Base-by-base conservation (phyloP, 1,140 invertebrate genomes). In the Platorchestia sp. region DNA sequence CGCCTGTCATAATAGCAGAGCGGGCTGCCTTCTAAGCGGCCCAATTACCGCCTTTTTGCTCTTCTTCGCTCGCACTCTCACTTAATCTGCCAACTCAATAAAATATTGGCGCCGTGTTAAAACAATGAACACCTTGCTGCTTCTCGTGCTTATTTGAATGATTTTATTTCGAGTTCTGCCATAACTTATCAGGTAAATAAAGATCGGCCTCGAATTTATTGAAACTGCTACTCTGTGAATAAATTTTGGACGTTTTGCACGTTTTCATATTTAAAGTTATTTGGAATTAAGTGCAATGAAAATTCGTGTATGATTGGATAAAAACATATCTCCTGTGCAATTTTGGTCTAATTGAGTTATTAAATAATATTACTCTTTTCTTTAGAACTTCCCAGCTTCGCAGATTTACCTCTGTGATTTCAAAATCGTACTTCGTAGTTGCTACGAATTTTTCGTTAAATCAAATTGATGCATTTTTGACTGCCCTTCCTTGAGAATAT, bases 1-100 rank as follows among this genome's bases (percentile, higher is more conserved):
- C 43, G 91, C 91, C 45, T 93, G 87, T 89, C 87, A 89, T 89
- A 89, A 89, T 89, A 89, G 87, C 87, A 14, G 41, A 89, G 87
- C 87, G n/a, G 87, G 41, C 43, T 41, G 41, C 87, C n/a, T 42
- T 89, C 41, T 89, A 89, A 89, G 43, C 41, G 87, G 7, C 87
- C 87, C 87, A 89, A 89, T 89, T 89, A 89, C 87, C 87, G 36
- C 87, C 87, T 89, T 89, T 89, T 89, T 89, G 41, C 59, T 27
- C 59, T 75, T 75, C 14, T 75, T 75, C 59, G 59, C 59, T 75
- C 59, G 59, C 59, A 75, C 59, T 75, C 59, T 75, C 59, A 75
- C 59, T 75, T 75, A 75, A 75, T 75, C 14, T 75, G 59, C 59
- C 59, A 75, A 22, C 14, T 10, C 14, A 75, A 75, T 75, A 75